These are phyloP conservation scores for Pristionchus fissidentatus DNA, from an alignment of 2,888 invertebrate genomes.

Conservation along the genomic window DNA sequence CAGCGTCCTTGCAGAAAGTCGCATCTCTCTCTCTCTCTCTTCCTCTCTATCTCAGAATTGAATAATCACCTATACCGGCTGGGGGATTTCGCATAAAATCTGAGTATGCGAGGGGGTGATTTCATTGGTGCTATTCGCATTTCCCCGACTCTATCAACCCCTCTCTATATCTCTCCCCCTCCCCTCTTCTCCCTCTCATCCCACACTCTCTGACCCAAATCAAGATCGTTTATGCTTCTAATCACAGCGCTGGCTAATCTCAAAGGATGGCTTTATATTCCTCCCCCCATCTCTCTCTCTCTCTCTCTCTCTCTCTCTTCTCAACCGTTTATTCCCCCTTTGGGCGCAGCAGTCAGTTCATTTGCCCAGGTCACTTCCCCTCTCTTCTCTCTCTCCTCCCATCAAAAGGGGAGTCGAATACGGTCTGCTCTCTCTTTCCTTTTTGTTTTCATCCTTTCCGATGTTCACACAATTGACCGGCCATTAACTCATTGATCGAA, in stretches of 20 bases:
- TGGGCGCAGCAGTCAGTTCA: neutral
- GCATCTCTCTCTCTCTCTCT: neutral
- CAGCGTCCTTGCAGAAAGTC: too few relatives aligned
- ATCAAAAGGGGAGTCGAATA: neutral
- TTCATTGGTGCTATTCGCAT: slow-evolving; percentile 15
- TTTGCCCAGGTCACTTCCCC: neutral
- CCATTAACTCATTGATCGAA: slow-evolving; percentile 40
- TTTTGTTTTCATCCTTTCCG: slow-evolving; percentile 39
- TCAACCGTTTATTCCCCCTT: neutral
- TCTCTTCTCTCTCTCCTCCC: neutral
- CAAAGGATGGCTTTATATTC: slow-evolving; percentile 14
- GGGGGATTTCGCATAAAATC: neutral
- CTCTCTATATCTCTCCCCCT: neutral
- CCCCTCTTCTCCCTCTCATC: neutral
- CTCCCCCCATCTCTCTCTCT: slow-evolving; percentile 20
- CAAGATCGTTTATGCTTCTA: slow-evolving; percentile 42
- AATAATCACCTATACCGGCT: slow-evolving; percentile 1
- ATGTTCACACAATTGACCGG: neutral
- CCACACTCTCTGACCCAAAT: slow-evolving; percentile 29
- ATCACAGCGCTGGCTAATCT: slow-evolving; percentile 32
- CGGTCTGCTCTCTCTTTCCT: neutral
- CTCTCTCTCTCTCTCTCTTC: neutral
- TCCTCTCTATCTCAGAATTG: neutral
- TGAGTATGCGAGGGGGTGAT: too few relatives aligned
- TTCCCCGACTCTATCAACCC: neutral